These are phyloP conservation scores for Punctoribates punctum DNA, from an alignment of 2,888 invertebrate genomes.

Conservation along the genomic window DNA sequence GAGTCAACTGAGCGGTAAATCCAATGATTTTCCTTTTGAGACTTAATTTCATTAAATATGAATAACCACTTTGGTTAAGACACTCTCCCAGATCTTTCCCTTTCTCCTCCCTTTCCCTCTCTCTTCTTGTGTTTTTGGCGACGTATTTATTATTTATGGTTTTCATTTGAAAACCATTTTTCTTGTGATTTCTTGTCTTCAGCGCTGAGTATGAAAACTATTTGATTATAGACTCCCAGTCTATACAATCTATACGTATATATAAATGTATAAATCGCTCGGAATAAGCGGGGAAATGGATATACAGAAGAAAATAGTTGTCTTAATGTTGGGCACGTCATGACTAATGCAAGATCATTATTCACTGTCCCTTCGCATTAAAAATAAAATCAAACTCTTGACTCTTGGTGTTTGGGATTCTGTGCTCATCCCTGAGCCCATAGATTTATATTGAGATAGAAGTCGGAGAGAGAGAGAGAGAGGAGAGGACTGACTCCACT, in stretches of 20 bases:
- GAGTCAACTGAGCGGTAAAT: no score
- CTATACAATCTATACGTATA: no score
- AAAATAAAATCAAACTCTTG: neutral
- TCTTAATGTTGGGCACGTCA: conserved; percentile 24
- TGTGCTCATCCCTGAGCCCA: neutral
- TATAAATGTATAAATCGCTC: no score
- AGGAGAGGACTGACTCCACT: neutral
- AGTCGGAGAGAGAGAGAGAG: neutral
- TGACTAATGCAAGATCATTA: conserved; percentile 23
- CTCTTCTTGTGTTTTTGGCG: neutral
- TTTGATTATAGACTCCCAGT: neutral
- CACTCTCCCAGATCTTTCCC: neutral
- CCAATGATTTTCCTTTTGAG: no score
- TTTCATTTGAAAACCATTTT: conserved; percentile 9
- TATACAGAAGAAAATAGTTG: neutral
- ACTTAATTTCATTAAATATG: no score
- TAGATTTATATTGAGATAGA: neutral
- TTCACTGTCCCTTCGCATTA: conserved; percentile 9
- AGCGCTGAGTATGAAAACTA: neutral
- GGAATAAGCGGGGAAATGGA: neutral
- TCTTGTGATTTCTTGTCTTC: neutral
- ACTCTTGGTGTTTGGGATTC: neutral
- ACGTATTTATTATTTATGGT: neutral
- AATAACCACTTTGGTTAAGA: no score
- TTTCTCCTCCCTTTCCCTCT: neutral